Percentiles rank a stretch among this genome's conserved stretches.
phyloP scores from a whole-genome alignment of 2,797 vertebrate genomes.

The Hypotaenidia okinawae region DNA sequence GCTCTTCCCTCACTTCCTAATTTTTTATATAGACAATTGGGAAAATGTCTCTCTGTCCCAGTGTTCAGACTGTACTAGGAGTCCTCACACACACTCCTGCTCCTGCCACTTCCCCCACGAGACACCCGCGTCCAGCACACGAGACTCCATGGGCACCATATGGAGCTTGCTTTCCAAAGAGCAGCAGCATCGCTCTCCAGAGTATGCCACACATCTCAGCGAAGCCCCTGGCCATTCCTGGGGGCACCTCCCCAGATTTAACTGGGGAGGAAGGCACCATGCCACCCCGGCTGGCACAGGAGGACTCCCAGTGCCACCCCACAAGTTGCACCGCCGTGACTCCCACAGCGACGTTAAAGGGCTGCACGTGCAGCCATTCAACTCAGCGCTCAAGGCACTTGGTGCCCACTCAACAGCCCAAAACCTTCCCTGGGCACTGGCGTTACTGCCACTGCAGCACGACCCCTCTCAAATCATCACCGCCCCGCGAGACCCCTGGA shows the following conservation, averaged over 20 bases:
- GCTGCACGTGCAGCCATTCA: not conserved
- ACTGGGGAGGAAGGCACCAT: not conserved
- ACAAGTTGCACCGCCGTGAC: not conserved
- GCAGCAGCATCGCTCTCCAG: not conserved
- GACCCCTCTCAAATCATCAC: not conserved
- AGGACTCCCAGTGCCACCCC: not conserved
- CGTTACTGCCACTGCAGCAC: not conserved
- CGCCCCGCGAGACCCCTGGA: accelerated
- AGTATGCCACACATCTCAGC: not conserved
- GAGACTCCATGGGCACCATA: not conserved
- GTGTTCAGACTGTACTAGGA: not conserved
- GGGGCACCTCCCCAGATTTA: not conserved
- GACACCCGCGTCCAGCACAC: not conserved
- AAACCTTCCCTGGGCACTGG: not conserved
- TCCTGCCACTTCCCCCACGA: not conserved
- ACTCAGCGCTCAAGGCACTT: not conserved
- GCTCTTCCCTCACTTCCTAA: not conserved
- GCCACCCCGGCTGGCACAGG: not conserved
- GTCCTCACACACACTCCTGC: not conserved
- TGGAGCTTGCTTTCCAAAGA: not conserved
- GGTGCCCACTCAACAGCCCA: not conserved
- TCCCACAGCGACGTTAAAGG: accelerated
- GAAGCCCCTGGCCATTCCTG: not conserved
- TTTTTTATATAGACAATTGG: not conserved
- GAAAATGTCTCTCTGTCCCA: not conserved